These are phyloP conservation scores for Dinomys branickii DNA, from an alignment of 2,113 vertebrate species.

Conservation along the genomic window DNA sequence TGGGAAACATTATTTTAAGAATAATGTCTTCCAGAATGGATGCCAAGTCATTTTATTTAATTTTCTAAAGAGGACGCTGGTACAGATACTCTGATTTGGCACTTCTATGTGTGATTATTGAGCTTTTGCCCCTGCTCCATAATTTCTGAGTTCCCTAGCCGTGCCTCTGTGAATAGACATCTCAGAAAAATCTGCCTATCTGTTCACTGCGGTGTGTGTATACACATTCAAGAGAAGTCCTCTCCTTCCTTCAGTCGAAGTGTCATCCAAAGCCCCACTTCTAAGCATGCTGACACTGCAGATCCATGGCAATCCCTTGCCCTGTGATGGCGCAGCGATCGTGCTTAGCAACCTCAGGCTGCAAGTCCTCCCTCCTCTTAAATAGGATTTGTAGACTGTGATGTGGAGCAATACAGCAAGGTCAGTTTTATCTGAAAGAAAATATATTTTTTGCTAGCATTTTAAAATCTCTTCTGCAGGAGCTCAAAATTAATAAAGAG, in stretches of 20 bases:
- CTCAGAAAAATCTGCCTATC: background rate
- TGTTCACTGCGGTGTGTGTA: background rate
- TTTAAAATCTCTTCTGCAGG: slow-evolving; percentile 2
- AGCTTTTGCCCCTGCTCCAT: background rate
- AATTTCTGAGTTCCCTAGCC: background rate
- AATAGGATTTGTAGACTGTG: slow-evolving; percentile 33
- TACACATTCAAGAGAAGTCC: background rate
- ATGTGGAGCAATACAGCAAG: slow-evolving; percentile 47
- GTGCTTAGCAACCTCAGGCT: background rate
- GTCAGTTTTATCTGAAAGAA: slow-evolving; percentile 45
- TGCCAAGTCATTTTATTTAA: background rate
- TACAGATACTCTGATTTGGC: background rate
- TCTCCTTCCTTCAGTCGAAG: background rate
- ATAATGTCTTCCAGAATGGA: background rate
- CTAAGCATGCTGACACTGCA: background rate
- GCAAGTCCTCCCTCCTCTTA: background rate
- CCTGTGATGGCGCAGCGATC: background rate
- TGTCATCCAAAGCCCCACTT: background rate
- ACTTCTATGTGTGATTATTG: background rate
- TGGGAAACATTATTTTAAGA: background rate
- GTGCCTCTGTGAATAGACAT: background rate
- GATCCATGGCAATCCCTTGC: background rate
- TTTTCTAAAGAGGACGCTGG: background rate
- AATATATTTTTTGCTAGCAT: slow-evolving; percentile 48
- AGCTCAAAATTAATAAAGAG: slow-evolving; percentile 32